Conservation (phyloP, 2,797 vertebrate genomes). For the Pantherophis alleghaniensis region DNA sequence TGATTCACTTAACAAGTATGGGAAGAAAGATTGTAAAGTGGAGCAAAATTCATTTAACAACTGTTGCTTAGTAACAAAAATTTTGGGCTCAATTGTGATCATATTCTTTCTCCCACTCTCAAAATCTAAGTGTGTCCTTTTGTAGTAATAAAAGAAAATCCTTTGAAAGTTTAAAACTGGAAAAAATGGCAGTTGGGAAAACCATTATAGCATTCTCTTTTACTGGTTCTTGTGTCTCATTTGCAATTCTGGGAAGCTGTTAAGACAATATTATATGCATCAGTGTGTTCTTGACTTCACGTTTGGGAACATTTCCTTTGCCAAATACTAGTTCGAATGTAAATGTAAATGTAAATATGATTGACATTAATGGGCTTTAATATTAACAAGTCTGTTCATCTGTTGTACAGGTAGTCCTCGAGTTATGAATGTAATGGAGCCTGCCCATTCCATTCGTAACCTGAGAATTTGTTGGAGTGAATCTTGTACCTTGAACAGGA, state of each 20-base stretch:
- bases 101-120: background rate
- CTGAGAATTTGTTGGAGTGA: too few relatives aligned
- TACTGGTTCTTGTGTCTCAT: background rate
- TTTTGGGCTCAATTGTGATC: background rate
- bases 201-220: background rate
- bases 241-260: background rate
- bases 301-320: background rate
- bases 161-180: background rate
- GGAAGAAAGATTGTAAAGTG: background rate
- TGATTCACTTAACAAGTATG: background rate
- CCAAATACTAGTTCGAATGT: background rate
- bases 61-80: background rate
- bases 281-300: background rate
- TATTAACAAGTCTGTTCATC: background rate
- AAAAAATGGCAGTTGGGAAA: background rate
- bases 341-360: conserved; percentile 1
- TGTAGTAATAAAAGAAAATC: background rate
- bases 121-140: background rate
- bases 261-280: background rate
- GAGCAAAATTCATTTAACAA: background rate
- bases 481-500: too few relatives aligned
- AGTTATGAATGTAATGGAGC: too few relatives aligned
- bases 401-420: background rate
- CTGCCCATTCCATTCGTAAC: too few relatives aligned
- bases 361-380: background rate